Evolutionary conservation across 1,140 invertebrate species (phyloP).

Genomic region (Rhagoletis pomonella): DNA sequence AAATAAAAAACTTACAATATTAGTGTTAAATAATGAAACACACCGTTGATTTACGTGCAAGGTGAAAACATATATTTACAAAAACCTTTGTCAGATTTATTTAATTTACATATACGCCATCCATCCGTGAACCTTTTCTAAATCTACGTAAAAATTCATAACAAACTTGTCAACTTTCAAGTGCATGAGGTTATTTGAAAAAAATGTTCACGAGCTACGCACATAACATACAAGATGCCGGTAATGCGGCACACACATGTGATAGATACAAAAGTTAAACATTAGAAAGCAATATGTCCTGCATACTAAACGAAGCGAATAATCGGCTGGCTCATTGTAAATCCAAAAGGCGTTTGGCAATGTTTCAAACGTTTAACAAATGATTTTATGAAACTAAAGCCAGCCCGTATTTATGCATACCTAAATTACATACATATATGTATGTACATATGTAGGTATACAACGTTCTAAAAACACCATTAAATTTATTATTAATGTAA

Average conservation of each 20-base stretch:
- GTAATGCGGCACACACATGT: constrained; percentile 13
- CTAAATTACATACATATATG: background rate
- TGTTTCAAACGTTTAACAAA: constrained; percentile 21
- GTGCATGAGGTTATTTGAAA: constrained; percentile 43
- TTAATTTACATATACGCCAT: too few relatives aligned
- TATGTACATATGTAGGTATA: background rate
- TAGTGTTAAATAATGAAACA: too few relatives aligned
- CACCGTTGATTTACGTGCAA: too few relatives aligned
- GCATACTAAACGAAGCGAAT: constrained; percentile 24
- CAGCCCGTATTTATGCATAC: background rate
- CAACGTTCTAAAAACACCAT: constrained; percentile 43
- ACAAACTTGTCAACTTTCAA: constrained; percentile 42
- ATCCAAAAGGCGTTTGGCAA: constrained; percentile 12
- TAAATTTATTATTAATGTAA: constrained; percentile 50
- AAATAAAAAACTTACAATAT: too few relatives aligned
- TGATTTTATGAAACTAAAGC: background rate
- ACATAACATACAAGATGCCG: background rate
- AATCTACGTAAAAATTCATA: background rate
- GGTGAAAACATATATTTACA: too few relatives aligned
- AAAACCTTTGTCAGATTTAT: too few relatives aligned
- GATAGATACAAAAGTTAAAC: background rate
- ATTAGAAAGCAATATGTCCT: background rate
- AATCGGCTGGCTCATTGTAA: background rate
- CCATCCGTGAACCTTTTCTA: too few relatives aligned
- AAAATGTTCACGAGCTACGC: background rate